A percentile compares a stretch with the other conserved stretches of the same genome.
These are phyloP conservation scores for Hemicordylus capensis DNA, from an alignment of 2,113 vertebrate species.

Conservation along the genomic window DNA sequence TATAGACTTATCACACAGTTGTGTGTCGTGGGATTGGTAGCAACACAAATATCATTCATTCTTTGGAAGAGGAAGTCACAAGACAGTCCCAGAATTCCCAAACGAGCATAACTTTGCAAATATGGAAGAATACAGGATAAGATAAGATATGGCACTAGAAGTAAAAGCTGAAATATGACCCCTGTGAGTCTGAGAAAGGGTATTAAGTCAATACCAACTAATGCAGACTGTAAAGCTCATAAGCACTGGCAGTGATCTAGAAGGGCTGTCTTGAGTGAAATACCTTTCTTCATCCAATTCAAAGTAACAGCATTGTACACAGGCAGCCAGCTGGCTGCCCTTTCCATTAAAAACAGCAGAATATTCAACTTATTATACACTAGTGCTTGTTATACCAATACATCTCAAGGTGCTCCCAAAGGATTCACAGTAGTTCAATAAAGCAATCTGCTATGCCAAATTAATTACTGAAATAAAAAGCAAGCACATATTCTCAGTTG, in stretches of 20 bases:
- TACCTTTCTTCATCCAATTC: constrained; percentile 1
- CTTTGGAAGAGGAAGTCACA: background rate
- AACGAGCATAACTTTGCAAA: background rate
- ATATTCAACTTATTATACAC: constrained; percentile 24
- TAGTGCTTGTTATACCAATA: constrained; percentile 23
- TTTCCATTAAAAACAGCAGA: constrained; percentile 18
- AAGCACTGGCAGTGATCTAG: background rate
- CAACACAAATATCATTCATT: background rate
- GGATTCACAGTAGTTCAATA: constrained; percentile 24
- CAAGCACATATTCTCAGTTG: background rate
- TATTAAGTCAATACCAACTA: background rate
- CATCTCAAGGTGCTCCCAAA: constrained; percentile 34
- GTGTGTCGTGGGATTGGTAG: background rate
- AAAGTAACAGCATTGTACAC: background rate
- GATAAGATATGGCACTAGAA: constrained; percentile 1
- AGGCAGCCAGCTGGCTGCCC: constrained; percentile 20
- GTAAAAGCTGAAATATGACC: background rate
- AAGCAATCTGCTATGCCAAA: constrained; percentile 34
- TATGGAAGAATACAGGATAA: background rate
- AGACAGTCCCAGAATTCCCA: background rate
- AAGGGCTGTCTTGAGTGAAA: constrained; percentile 23
- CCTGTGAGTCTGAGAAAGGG: background rate
- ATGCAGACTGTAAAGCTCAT: background rate
- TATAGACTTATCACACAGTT: background rate
- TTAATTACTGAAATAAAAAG: constrained; percentile 13